Percentiles rank a stretch among this genome's conserved stretches.
These are phyloP conservation scores for Taxidea taxus DNA, from an alignment of 2,113 vertebrate species.

Conservation along the genomic window DNA sequence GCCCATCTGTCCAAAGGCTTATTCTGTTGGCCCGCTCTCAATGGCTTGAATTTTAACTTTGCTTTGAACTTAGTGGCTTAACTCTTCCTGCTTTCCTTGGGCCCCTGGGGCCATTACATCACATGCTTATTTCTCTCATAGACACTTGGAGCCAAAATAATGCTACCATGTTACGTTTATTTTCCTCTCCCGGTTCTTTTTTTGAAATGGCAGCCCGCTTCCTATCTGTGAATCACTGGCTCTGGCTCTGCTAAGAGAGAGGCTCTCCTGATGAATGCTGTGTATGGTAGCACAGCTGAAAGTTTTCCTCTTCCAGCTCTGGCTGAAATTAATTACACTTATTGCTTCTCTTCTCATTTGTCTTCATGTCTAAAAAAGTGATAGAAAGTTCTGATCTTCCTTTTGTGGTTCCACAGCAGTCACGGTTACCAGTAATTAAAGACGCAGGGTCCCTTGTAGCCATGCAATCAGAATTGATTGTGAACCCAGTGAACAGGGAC, in stretches of 20 bases:
- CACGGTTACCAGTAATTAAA: constrained; percentile 50
- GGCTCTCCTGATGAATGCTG: background rate
- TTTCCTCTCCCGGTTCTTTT: background rate
- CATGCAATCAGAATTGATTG: background rate
- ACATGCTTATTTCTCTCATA: background rate
- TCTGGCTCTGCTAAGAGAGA: background rate
- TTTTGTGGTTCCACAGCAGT: constrained; percentile 20
- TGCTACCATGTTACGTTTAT: background rate
- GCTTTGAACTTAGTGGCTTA: constrained; percentile 1
- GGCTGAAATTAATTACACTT: constrained; percentile 65
- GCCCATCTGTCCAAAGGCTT: background rate
- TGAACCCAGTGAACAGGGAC: constrained; percentile 12
- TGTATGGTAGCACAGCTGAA: background rate
- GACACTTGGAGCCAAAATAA: background rate
- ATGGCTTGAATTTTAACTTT: constrained; percentile 10
- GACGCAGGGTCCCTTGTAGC: background rate
- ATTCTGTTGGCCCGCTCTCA: background rate
- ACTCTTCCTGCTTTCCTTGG: background rate
- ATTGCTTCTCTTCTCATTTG: constrained; percentile 59
- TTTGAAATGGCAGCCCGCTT: background rate
- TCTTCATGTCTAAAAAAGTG: constrained; percentile 61
- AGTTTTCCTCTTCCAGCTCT: constrained; percentile 49
- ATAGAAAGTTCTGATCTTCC: constrained; percentile 58
- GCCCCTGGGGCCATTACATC: background rate
- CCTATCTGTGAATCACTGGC: background rate